phyloP scores from a whole-genome alignment of 1,140 invertebrate genomes.

The Hormaphis cornu region DNA sequence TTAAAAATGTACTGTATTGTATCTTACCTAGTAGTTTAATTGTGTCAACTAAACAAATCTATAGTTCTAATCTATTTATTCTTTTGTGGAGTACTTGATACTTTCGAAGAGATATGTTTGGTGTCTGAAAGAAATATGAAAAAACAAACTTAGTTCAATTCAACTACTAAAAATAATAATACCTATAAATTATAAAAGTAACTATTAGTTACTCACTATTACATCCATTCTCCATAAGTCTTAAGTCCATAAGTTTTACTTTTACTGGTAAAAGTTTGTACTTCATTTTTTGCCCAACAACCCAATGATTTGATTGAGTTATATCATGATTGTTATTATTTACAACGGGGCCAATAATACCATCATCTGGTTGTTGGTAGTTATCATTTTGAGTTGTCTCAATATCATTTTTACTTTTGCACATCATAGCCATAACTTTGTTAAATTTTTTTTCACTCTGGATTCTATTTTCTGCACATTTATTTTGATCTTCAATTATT shows the following conservation, averaged over 20 bases:
- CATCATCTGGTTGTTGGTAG: background rate
- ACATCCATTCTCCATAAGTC: background rate
- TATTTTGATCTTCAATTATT: background rate
- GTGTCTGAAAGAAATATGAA: background rate
- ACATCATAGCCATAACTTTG: background rate
- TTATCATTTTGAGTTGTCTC: background rate
- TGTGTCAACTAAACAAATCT: too few species aligned
- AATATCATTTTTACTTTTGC: background rate
- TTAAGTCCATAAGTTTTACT: conserved; percentile 10
- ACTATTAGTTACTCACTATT: background rate
- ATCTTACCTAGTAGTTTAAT: too few species aligned
- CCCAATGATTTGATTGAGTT: background rate
- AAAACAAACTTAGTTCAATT: too few species aligned
- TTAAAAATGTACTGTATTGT: too few species aligned
- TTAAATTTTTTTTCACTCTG: background rate
- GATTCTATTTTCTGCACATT: background rate
- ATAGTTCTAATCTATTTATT: too few species aligned
- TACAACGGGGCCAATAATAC: background rate
- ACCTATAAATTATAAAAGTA: background rate
- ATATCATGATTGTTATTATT: conserved; percentile 17
- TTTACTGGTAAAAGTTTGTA: conserved; percentile 18
- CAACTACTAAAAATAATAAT: background rate
- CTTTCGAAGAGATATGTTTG: background rate
- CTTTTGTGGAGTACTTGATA: too few species aligned
- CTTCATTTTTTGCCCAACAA: conserved; percentile 13